Conservation (phyloP, 1,140 invertebrate species). For the Phocides pigmalion region DNA sequence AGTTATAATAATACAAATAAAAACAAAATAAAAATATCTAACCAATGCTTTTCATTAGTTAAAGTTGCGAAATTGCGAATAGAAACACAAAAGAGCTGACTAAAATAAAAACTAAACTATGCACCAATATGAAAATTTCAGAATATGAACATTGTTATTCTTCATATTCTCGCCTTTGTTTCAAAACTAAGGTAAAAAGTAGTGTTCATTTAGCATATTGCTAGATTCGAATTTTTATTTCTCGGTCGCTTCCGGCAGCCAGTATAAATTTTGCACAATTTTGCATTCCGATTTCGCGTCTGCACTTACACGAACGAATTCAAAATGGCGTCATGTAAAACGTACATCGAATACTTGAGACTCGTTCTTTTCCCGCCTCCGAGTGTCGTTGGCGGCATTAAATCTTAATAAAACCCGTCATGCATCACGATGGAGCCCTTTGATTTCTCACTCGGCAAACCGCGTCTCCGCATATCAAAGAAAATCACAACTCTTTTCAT, state of each 20-base stretch:
- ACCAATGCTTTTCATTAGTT: conserved; percentile 11
- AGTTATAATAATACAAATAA: neutral
- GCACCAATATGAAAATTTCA: conserved; percentile 19
- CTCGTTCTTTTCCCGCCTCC: conserved; percentile 81
- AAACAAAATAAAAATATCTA: neutral
- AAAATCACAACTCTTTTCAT: conserved; percentile 84
- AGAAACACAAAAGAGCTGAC: conserved; percentile 9
- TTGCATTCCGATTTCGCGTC: conserved; percentile 46
- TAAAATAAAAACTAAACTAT: conserved; percentile 13
- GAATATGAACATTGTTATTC: conserved; percentile 31
- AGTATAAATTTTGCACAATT: conserved; percentile 35
- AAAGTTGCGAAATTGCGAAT: conserved; percentile 15
- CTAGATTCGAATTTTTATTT: conserved; percentile 35
- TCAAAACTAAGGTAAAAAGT: conserved; percentile 36
- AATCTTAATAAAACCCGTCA: conserved; percentile 83
- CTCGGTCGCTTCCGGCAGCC: conserved; percentile 25
- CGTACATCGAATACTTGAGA: conserved; percentile 79
- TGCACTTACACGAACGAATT: conserved; percentile 61
- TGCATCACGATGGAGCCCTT: conserved; percentile 77
- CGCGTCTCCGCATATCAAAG: conserved; percentile 80
- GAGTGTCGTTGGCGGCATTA: conserved; percentile 81
- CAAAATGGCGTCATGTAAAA: conserved; percentile 79
- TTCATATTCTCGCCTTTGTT: conserved; percentile 34
- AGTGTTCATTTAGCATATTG: conserved; percentile 35
- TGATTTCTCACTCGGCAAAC: conserved; percentile 83